Evolutionary conservation across 2,113 vertebrate genomes (phyloP).

Genomic region (Calypte anna): DNA sequence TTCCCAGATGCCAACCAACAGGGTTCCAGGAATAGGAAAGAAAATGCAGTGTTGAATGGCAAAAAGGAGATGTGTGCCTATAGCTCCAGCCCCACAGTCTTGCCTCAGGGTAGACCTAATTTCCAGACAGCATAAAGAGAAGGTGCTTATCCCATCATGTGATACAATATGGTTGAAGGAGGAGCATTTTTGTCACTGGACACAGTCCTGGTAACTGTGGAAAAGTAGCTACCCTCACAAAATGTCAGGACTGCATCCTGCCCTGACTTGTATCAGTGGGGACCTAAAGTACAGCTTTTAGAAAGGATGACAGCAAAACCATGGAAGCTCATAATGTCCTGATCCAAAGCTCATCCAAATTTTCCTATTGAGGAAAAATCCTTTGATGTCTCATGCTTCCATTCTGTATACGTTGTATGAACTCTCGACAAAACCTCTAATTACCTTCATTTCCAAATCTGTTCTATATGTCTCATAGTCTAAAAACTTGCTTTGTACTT

Average conservation of each 20-base stretch:
- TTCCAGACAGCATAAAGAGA: neutral
- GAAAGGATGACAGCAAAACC: neutral
- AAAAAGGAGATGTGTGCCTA: neutral
- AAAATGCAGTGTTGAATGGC: neutral
- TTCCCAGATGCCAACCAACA: neutral
- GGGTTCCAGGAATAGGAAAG: neutral
- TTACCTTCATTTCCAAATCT: neutral
- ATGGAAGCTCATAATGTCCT: neutral
- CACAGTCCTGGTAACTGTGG: neutral
- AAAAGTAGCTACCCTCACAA: neutral
- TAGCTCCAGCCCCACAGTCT: neutral
- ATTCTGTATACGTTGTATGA: neutral
- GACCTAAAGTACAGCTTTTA: neutral
- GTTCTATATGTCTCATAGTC: neutral
- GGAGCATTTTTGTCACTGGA: neutral
- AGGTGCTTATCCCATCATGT: neutral
- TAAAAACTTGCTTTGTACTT: constrained; percentile 4
- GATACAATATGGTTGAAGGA: neutral
- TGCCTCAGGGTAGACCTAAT: neutral
- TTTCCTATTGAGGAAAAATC: neutral
- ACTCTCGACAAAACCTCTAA: neutral
- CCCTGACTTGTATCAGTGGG: rapidly evolving
- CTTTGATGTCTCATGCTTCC: neutral
- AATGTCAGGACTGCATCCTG: neutral
- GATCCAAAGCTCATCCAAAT: neutral